Base-by-base conservation (phyloP, 92 coral and sea anemone genomes). In the Heliopora coerulea region DNA sequence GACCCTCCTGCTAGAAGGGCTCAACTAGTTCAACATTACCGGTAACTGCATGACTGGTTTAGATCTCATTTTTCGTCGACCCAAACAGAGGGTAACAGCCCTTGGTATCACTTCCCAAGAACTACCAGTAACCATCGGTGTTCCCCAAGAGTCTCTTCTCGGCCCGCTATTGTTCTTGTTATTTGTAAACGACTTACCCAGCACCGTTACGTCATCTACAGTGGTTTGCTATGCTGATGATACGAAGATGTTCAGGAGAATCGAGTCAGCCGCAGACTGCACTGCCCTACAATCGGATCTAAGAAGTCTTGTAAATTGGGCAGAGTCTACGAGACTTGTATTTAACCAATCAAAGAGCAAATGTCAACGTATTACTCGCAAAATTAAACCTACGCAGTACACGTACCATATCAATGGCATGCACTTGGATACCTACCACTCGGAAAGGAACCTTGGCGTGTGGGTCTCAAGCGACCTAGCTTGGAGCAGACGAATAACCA, bases 401-500 rank as follows among this genome's bases (percentile, higher is more conserved):
- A 52, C 62, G 14, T 70, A 27, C 61, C 11, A 4, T 2, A 44
- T 70, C 25, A 61, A 31, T 13, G 67, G 31, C 18, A 31, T 61
- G 75, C n/a, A n/a, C n/a, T n/a, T n/a, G n/a, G n/a, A n/a, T n/a
- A n/a, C n/a, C n/a, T n/a, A n/a, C n/a, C n/a, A n/a, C n/a, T n/a
- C n/a, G n/a, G n/a, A n/a, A n/a, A n/a, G n/a, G n/a, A n/a, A n/a
- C n/a, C n/a, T n/a, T 20, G 86, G 79, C 2, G 73, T 83, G 3
- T 77, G 78, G 54, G 68, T 83, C 8, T 17, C 78, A 15, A 27
- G 49, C 59, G 58, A 81, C 64, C 82, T 76, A 0, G 13, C 82
- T 0, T 83, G 86, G 86, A 25, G 35, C 23, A 46, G 4, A 48
- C 78, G 75, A 65, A 72, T 75, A 14, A 32, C 23, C 0, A 61